These are phyloP conservation scores for Acrocera orbiculus DNA, from an alignment of 2,888 invertebrate species.

Conservation along the genomic window DNA sequence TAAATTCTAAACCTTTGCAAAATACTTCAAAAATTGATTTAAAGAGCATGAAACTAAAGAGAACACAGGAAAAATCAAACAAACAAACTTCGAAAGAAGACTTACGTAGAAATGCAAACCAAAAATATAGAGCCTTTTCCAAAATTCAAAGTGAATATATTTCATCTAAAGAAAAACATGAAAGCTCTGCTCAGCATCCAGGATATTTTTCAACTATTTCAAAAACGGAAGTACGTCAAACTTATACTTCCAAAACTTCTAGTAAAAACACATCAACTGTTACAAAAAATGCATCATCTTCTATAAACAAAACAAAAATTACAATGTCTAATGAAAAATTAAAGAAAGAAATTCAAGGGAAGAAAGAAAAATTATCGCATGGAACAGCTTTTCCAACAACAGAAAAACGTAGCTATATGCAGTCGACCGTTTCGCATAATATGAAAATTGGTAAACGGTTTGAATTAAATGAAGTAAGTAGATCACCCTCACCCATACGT, in stretches of 20 bases:
- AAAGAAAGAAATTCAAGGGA: conserved; percentile 1
- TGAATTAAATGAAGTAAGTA: conserved; percentile 14
- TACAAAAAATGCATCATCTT: neutral
- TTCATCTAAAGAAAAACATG: too few species aligned
- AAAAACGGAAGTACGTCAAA: too few species aligned
- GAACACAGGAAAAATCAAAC: too few species aligned
- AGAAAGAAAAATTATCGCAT: conserved; percentile 9
- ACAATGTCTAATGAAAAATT: neutral
- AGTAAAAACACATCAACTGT: neutral
- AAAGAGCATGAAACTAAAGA: too few species aligned
- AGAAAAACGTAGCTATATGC: conserved; percentile 37
- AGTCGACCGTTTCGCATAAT: conserved; percentile 39
- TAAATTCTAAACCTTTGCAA: too few species aligned
- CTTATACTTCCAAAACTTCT: neutral
- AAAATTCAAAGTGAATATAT: too few species aligned
- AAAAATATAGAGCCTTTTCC: too few species aligned
- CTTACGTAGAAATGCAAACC: too few species aligned
- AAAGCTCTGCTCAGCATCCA: too few species aligned
- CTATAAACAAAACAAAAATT: neutral
- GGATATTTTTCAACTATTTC: too few species aligned
- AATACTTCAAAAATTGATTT: too few species aligned
- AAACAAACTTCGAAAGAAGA: too few species aligned
- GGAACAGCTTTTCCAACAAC: conserved; percentile 2
- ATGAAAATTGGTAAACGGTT: conserved; percentile 32
- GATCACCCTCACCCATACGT: conserved; percentile 14